Conservation (phyloP, 2,888 invertebrate genomes). For the Alloplasta piceator region DNA sequence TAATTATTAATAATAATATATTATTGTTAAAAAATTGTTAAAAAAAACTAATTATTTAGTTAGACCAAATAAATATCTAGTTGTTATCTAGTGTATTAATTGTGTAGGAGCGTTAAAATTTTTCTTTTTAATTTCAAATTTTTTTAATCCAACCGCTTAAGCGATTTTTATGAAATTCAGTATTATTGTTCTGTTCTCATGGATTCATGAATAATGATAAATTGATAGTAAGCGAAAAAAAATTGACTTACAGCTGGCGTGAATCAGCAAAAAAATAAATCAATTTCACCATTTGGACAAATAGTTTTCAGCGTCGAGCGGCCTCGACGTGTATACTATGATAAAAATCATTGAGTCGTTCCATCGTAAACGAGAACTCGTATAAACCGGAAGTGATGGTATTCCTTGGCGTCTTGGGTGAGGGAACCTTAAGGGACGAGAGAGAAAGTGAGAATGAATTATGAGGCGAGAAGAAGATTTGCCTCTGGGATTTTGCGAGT, state of each 20-base stretch:
- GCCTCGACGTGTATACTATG: not conserved
- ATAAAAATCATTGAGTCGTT: conserved; percentile 3
- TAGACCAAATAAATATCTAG: no score
- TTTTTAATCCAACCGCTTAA: no score
- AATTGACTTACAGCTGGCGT: not conserved
- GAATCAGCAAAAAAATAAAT: not conserved
- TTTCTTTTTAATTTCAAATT: no score
- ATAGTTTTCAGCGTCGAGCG: not conserved
- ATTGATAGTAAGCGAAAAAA: no score
- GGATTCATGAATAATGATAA: no score
- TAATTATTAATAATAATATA: no score
- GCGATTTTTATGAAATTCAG: no score
- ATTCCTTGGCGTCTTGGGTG: conserved; percentile 40
- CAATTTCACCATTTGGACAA: not conserved
- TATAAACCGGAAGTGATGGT: conserved; percentile 48
- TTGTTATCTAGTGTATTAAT: no score
- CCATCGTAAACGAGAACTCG: conserved; percentile 17
- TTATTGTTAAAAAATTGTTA: no score
- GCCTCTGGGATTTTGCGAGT: conserved; percentile 54
- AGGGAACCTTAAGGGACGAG: conserved; percentile 23
- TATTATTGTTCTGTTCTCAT: no score
- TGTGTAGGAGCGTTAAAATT: no score
- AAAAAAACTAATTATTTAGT: no score
- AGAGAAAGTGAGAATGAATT: conserved; percentile 44
- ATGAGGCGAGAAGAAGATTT: conserved; percentile 40